Evolutionary conservation across 2,888 invertebrate species (phyloP), one percentile per base, ranked within the genome.

Genomic region (Urechis unicinctus): DNA sequence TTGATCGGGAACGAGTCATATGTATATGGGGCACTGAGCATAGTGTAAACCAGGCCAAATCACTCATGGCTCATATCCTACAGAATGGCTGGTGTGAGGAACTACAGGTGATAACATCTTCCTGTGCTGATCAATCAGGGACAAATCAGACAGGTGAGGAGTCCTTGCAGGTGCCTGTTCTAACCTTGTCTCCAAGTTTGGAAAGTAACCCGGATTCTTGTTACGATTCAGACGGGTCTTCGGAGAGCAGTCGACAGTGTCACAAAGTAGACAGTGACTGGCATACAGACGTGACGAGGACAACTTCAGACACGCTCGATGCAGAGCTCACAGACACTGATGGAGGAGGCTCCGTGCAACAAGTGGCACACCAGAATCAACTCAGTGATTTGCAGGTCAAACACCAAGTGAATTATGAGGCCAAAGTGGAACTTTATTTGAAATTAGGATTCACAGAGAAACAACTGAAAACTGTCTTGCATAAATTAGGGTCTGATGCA

Each of bases 181-280:
- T 36, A 21, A 53, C 44, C 25, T 41, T 56, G 17, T 50, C 50
- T n/a, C 56, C 56, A 2, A 52, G 56, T 2, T 45, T 52, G 4
- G 56, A 56, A 48, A 52, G 55, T 26, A 43, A 44, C 21, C 56
- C 29, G 17, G 56, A 56, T 47, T 56, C 56, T 3, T 56, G 56
- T 42, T 56, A 56, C 42, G 56, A 56, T 44, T 51, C 56, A 28
- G 56, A 56, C 42, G 52, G 41, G 3, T 51, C 51, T 1, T 41
- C 24, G 1, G 2, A 26, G 2, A 30, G 36, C 2, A 46, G 53
- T 47, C 54, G 54, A 22, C n/a, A 44, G 4, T 42, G 42, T 21
- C 17, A 25, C 31, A 9, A 46, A 36, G 30, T n/a, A 2, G 21
- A 22, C 9, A 17, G 28, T 25, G 45, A 50, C 25, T 4, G 25